Percentiles rank a stretch among this genome's conserved stretches.
Conservation (phyloP, 2,797 vertebrate species). For the Hirundo rustica region DNA sequence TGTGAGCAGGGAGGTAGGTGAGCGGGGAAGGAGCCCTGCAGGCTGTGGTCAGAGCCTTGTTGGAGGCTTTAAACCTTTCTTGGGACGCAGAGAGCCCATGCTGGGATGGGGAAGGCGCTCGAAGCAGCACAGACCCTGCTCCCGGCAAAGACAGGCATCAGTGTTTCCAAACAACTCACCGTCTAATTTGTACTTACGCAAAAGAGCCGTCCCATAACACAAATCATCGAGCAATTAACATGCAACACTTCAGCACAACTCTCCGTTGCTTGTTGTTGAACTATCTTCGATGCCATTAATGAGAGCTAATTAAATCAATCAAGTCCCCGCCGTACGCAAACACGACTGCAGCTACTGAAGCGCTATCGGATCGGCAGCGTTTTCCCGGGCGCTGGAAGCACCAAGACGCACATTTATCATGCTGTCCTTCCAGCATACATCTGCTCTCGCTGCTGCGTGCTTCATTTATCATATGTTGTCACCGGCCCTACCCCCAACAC, state of each 20-base stretch:
- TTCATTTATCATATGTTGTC: slow-evolving; percentile 56
- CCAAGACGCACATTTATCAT: slow-evolving; percentile 36
- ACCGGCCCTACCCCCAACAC: background rate
- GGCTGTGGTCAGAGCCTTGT: background rate
- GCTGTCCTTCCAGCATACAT: slow-evolving; percentile 37
- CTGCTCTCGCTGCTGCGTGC: slow-evolving; percentile 25
- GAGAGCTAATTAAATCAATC: slow-evolving; percentile 73
- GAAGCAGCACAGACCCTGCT: background rate
- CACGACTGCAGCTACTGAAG: background rate
- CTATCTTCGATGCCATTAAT: slow-evolving; percentile 38
- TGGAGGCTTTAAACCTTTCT: background rate
- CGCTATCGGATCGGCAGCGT: background rate
- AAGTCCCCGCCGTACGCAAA: slow-evolving; percentile 1
- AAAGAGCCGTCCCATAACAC: slow-evolving; percentile 19
- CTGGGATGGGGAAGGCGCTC: background rate
- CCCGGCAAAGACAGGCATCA: background rate
- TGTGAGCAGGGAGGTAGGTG: background rate
- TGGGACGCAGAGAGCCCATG: accelerated
- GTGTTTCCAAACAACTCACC: slow-evolving; percentile 58
- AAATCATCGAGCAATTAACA: slow-evolving; percentile 62
- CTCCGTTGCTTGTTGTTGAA: slow-evolving; percentile 50
- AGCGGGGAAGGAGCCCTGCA: accelerated
- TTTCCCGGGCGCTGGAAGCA: slow-evolving; percentile 42
- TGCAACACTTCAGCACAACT: slow-evolving; percentile 28
- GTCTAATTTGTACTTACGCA: slow-evolving; percentile 46